Evolutionary conservation across 2,888 invertebrate genomes (phyloP), one percentile per base, ranked within the genome.

Genomic region (Argyra leucocephala): DNA sequence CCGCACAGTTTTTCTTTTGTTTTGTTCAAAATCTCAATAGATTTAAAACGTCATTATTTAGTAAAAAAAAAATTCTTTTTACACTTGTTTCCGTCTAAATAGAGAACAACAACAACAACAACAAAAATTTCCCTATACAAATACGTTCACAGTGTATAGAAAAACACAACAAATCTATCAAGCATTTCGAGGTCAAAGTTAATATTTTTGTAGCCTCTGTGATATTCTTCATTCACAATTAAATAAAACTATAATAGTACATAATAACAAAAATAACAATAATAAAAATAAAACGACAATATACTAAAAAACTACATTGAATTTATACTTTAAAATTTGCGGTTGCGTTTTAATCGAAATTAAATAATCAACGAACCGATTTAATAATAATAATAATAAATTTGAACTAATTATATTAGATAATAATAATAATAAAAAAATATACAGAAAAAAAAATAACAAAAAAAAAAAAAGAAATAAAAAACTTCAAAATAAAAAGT

Each of bases 101-200:
- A 10, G 31, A 12, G 12, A 48, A 31, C 31, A 31, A 31, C 7
- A 26, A 26, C 4, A 26, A 26, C 4, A 26, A 26, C 4, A 26
- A 26, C 4, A 26, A 31, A 31, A 31, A 12, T 31, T 31, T 31
- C 31, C 31, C 31, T 31, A n/a, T n/a, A 15, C 48, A 48, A 48
- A 48, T 12, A 18, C 18, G 48, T 48, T 48, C 26, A 26, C 26
- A 26, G 4, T 26, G 26, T 4, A 26, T 6, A 26, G 7, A 31
- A 31, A 48, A 48, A 48, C 12, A 48, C 12, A 48, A n/a, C 48
- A 48, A 48, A 48, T 48, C 48, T 48, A 48, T 48, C 48, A 48
- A 48, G 15, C 48, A 48, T 48, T 48, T 48, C 48, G 48, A 48
- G 48, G 48, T 48, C 48, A 48, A 48, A 48, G 48, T 48, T 48